A percentile compares a stretch with the other conserved stretches of the same genome.
Evolutionary conservation across 2,888 invertebrate genomes (phyloP).

Genomic region (Liodrosophila aerea): DNA sequence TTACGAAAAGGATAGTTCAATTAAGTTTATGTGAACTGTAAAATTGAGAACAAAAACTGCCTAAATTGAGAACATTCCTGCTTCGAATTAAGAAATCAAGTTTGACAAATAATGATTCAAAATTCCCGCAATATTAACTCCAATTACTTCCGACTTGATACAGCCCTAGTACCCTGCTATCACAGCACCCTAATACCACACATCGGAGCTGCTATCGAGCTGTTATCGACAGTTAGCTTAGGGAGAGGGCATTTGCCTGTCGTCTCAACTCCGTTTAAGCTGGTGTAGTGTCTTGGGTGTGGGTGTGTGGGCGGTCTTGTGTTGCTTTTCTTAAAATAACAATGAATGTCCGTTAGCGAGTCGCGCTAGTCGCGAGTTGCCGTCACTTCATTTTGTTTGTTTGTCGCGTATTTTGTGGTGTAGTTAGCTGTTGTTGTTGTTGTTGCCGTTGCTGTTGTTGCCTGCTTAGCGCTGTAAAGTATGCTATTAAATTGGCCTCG

Average conservation of each 20-base stretch:
- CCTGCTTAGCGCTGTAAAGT: conserved; percentile 76
- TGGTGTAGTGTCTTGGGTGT: neutral
- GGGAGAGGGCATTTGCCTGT: neutral
- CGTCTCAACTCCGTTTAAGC: neutral
- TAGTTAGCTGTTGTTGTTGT: conserved; percentile 7
- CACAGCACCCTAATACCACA: no score
- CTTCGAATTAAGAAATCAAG: no score
- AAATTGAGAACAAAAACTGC: no score
- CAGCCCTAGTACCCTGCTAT: no score
- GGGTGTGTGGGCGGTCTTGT: conserved; percentile 42
- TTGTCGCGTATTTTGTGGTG: conserved; percentile 56
- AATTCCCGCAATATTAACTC: no score
- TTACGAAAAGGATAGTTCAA: no score
- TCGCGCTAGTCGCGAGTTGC: conserved; percentile 35
- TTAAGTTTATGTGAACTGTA: no score
- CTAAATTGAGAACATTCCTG: no score
- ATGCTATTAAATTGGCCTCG: conserved; percentile 80
- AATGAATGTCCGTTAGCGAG: conserved; percentile 72
- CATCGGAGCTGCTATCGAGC: no score
- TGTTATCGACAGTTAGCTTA: neutral
- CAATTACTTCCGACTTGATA: no score
- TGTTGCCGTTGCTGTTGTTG: conserved; percentile 35
- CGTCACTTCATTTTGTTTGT: conserved; percentile 75
- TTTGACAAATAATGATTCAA: no score
- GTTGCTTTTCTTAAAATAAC: conserved; percentile 73